These are phyloP conservation scores for Molorchus minor DNA, from an alignment of 2,888 invertebrate species.

Conservation along the genomic window DNA sequence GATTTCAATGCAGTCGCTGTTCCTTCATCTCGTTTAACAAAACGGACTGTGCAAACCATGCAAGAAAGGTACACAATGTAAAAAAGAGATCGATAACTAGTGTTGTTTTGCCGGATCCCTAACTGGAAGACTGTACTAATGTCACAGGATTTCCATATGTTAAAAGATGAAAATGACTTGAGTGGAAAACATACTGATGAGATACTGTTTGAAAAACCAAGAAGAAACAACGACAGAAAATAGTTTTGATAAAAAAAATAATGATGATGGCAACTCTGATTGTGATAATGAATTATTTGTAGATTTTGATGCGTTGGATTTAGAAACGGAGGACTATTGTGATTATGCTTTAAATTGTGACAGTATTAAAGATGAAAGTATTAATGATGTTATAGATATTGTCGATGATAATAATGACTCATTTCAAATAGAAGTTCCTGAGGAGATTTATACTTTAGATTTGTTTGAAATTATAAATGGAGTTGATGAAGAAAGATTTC, in stretches of 20 bases:
- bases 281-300: conserved; percentile 25
- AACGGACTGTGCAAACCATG: conserved; percentile 73
- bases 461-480: conserved; percentile 29
- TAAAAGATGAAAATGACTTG: conserved; percentile 36
- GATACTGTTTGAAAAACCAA: conserved; percentile 9
- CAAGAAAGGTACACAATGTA: conserved; percentile 70
- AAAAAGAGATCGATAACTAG: conserved; percentile 62
- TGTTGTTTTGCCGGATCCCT: conserved; percentile 55
- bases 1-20: conserved; percentile 80
- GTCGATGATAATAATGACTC: conserved; percentile 30
- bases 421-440: conserved; percentile 37
- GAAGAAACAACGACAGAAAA: conserved; percentile 5
- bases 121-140: conserved; percentile 53
- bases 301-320: conserved; percentile 23
- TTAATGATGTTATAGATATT: conserved; percentile 37
- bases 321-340: conserved; percentile 12
- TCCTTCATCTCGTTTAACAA: conserved; percentile 74
- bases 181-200: conserved; percentile 39
- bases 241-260: background rate
- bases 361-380: conserved; percentile 26
- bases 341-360: background rate
- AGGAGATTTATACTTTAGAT: conserved; percentile 36
- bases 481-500: conserved; percentile 20
- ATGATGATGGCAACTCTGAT: conserved; percentile 15
- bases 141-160: conserved; percentile 49